These are phyloP conservation scores for Gisinianus flammeolus DNA, from an alignment of 2,888 invertebrate species.

Conservation along the genomic window DNA sequence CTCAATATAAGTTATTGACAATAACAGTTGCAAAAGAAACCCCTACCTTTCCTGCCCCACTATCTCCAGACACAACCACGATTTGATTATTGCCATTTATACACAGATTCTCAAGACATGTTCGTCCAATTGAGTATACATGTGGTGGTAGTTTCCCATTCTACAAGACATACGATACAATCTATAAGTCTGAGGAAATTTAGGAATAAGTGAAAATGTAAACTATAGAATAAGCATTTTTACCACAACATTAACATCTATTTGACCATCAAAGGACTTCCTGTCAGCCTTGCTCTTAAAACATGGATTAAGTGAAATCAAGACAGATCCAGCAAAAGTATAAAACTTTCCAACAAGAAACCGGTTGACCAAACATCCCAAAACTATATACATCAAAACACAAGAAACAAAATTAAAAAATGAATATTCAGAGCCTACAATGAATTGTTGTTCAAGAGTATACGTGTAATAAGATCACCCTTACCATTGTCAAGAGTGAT, in stretches of 20 bases:
- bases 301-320: slow-evolving; percentile 55
- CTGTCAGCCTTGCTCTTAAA: slow-evolving; percentile 3
- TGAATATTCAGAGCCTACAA: no score
- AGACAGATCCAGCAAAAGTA: slow-evolving; percentile 53
- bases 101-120: slow-evolving; percentile 46
- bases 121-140: slow-evolving; percentile 48
- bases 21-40: neutral
- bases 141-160: slow-evolving; percentile 40
- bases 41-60: slow-evolving; percentile 51
- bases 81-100: slow-evolving; percentile 51
- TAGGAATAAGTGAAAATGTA: neutral
- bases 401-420: no score
- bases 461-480: neutral
- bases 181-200: neutral
- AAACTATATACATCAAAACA: slow-evolving; percentile 39
- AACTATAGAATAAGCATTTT: neutral
- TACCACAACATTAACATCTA: slow-evolving; percentile 30
- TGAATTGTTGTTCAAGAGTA: no score
- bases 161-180: neutral
- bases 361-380: slow-evolving; percentile 49
- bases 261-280: slow-evolving; percentile 10
- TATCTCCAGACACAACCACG: slow-evolving; percentile 53
- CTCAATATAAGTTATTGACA: no score
- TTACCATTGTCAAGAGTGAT: slow-evolving; percentile 55
- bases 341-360: slow-evolving; percentile 43